A percentile compares a stretch with the other conserved stretches of the same genome.
Evolutionary conservation across 2,113 vertebrate species (phyloP).

Genomic region (Stigmatopora nigra): DNA sequence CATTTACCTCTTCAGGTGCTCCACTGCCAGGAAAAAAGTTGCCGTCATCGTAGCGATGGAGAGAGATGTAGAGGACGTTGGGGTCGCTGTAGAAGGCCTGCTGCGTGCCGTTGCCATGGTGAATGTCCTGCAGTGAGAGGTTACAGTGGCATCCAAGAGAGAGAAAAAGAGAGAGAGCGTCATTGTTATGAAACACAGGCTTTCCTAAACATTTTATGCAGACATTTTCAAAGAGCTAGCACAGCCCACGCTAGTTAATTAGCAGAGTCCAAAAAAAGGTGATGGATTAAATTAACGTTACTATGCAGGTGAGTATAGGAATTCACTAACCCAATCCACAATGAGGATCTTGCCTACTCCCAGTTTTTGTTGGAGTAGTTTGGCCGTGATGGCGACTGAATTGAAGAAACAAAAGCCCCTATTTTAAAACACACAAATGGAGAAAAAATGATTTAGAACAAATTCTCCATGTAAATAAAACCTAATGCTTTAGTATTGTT

Average conservation of each 20-base stretch:
- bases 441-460: not conserved
- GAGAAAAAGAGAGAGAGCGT: constrained; percentile 19
- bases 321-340: constrained; percentile 56
- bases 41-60: constrained; percentile 62
- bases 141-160: constrained; percentile 4
- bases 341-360: constrained; percentile 63
- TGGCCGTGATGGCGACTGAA: constrained; percentile 61
- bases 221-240: not conserved
- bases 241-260: not conserved
- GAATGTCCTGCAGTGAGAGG: constrained; percentile 55
- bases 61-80: constrained; percentile 60
- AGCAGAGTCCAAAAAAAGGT: not conserved
- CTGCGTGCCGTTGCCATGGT: constrained; percentile 64
- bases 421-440: constrained; percentile 7
- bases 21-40: constrained; percentile 65
- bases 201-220: not conserved
- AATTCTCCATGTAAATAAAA: not conserved
- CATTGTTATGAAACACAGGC: not conserved
- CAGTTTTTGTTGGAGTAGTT: constrained; percentile 62
- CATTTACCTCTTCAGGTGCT: constrained; percentile 57
- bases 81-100: constrained; percentile 61
- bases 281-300: not conserved
- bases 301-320: not conserved
- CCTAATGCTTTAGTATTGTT: not conserved
- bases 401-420: constrained; percentile 68